Conservation (phyloP, 2,888 invertebrate genomes). For the Keiferia lycopersicella region DNA sequence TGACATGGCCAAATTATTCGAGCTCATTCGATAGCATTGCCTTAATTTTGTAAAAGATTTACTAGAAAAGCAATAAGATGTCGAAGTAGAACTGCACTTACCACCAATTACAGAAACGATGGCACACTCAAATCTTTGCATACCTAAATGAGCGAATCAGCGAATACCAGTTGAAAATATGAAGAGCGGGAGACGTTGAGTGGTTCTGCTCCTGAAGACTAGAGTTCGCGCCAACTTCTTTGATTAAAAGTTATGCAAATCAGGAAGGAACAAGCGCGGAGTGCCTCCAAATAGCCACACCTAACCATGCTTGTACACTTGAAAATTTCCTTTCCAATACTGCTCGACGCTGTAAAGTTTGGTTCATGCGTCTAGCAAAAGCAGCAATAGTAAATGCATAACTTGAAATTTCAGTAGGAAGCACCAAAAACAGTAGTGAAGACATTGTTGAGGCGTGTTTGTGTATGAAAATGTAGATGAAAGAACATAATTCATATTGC, state of each 20-base stretch:
- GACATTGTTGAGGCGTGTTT: slow-evolving; percentile 6
- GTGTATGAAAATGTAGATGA: slow-evolving; percentile 15
- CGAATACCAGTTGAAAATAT: slow-evolving; percentile 15
- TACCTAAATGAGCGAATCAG: slow-evolving; percentile 10
- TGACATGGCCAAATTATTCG: no score
- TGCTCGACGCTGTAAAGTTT: no score
- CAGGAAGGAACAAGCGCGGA: slow-evolving; percentile 25
- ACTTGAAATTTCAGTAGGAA: no score
- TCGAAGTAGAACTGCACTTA: no score
- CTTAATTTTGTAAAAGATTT: no score
- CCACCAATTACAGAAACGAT: background rate
- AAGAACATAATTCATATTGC: background rate
- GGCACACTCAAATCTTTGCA: background rate
- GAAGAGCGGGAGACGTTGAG: slow-evolving; percentile 11
- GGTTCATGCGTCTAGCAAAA: no score
- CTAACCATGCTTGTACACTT: no score
- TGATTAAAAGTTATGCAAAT: slow-evolving; percentile 74
- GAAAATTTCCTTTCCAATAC: no score
- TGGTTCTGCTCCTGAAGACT: background rate
- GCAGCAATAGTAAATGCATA: no score
- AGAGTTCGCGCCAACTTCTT: slow-evolving; percentile 49
- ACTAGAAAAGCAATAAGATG: no score
- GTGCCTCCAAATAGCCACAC: background rate
- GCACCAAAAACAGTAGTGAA: background rate
- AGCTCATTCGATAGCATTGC: no score